phyloP scores from a whole-genome alignment of 2,888 invertebrate species.

The Epirrhoe alternata region DNA sequence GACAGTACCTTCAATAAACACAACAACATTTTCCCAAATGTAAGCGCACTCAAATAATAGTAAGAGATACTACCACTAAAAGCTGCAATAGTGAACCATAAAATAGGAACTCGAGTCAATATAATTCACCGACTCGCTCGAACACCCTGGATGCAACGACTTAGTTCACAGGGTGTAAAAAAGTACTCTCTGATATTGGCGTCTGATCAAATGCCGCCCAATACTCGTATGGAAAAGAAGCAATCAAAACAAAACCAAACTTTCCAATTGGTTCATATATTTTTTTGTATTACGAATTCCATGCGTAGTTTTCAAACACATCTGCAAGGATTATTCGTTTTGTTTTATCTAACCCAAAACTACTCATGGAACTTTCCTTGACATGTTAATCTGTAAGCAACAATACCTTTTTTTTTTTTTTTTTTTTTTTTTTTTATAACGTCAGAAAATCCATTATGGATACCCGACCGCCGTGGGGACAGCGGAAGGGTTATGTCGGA shows the following conservation, averaged over 20 bases:
- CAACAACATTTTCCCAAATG: background rate
- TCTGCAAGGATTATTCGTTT: background rate
- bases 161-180: conserved; percentile 5
- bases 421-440: too few relatives aligned
- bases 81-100: conserved; percentile 8
- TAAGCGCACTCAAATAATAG: background rate
- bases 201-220: background rate
- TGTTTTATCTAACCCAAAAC: background rate
- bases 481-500: too few relatives aligned
- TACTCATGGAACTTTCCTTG: background rate
- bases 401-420: too few relatives aligned
- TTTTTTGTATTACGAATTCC: background rate
- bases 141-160: conserved; percentile 16
- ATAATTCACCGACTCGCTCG: conserved; percentile 14
- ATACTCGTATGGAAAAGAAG: background rate
- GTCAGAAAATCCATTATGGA: too few relatives aligned
- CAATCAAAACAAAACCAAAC: background rate
- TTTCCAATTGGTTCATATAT: background rate
- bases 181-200: background rate
- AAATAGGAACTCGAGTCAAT: conserved; percentile 12
- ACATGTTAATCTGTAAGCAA: too few relatives aligned
- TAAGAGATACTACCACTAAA: background rate
- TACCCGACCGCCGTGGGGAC: too few relatives aligned
- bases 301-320: background rate
- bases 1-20: background rate